Percentiles rank a stretch among this genome's conserved stretches.
Conservation (phyloP, 37 sponge, comb jelly and placozoan genomes). For the Spongilla lacustris region DNA sequence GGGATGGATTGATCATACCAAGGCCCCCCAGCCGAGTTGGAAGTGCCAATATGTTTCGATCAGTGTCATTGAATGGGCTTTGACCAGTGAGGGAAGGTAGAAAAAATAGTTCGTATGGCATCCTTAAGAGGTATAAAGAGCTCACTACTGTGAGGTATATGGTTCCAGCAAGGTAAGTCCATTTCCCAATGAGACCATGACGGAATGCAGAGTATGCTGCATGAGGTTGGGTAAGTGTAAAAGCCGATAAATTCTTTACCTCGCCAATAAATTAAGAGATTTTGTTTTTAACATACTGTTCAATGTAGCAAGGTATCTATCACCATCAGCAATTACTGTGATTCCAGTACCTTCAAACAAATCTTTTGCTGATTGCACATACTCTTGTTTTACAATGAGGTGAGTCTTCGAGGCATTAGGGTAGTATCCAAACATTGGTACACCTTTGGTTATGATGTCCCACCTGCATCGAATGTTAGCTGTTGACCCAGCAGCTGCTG, state of each 20-base stretch:
- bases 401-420: conserved; percentile 23
- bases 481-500: conserved; percentile 26
- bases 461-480: conserved; percentile 13
- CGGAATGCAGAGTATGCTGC: conserved; percentile 4
- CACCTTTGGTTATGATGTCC: conserved; percentile 2
- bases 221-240: conserved; percentile 18
- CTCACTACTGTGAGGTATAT: neutral
- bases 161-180: conserved; percentile 16
- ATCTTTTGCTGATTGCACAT: conserved; percentile 11
- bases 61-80: neutral
- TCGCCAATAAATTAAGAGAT: conserved; percentile 13
- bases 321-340: conserved; percentile 4
- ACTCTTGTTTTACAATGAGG: conserved; percentile 35
- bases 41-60: conserved; percentile 27
- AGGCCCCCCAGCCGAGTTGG: conserved; percentile 24
- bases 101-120: conserved; percentile 8
- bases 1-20: conserved; percentile 19
- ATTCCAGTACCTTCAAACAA: conserved; percentile 22
- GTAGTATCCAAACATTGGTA: conserved; percentile 17
- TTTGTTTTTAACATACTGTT: conserved; percentile 3
- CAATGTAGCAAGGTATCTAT: conserved; percentile 11
- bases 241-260: neutral
- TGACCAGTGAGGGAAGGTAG: conserved; percentile 30
- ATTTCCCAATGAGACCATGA: conserved; percentile 11
- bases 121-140: conserved; percentile 26